Conservation (phyloP, 2,113 vertebrate species). For the Xerus inauris region DNA sequence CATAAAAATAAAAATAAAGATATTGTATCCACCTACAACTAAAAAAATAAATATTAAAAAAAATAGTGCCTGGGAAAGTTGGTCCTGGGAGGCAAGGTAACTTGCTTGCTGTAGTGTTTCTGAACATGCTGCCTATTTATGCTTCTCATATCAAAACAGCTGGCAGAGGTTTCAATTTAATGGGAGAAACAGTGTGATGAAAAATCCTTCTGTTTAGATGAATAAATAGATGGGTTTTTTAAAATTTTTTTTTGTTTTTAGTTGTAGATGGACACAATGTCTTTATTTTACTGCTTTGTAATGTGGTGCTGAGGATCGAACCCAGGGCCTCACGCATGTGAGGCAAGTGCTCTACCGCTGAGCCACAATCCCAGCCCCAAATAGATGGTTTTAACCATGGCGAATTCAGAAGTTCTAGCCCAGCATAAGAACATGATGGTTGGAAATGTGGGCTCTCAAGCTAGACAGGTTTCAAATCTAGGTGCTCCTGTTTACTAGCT, state of each 20-base stretch:
- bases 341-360: no score
- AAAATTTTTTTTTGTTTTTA: no score
- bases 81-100: not conserved
- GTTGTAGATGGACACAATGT: no score
- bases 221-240: not conserved
- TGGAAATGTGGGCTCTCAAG: not conserved
- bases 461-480: not conserved
- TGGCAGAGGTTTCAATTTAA: constrained; percentile 3
- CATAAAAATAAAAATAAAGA: no score
- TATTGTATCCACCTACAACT: no score
- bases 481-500: not conserved
- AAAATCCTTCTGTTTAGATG: not conserved
- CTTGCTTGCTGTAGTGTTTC: not conserved
- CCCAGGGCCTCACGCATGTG: no score
- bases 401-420: not conserved
- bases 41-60: no score
- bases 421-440: not conserved
- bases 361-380: no score
- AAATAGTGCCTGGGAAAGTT: not conserved
- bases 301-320: no score
- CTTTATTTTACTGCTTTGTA: no score
- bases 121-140: not conserved
- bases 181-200: not conserved
- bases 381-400: not conserved
- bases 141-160: constrained; percentile 19